phyloP scores from a whole-genome alignment of 2,888 invertebrate species.

The Oscheius sp. region DNA sequence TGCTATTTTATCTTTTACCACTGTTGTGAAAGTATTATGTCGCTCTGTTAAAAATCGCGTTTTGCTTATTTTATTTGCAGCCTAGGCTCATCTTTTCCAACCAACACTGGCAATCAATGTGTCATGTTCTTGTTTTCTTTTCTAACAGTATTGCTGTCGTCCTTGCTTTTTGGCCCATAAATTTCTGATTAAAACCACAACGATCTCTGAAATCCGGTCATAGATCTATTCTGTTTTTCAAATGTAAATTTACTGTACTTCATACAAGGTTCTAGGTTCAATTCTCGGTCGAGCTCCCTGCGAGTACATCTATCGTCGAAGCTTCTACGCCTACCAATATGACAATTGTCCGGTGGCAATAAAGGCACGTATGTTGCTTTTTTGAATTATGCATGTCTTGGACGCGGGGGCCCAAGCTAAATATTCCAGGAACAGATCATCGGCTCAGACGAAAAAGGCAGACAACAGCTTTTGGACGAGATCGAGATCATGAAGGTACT shows the following conservation, averaged over 20 bases:
- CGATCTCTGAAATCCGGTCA: too few species aligned
- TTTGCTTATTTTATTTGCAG: too few species aligned
- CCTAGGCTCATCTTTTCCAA: too few species aligned
- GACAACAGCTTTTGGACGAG: constrained; percentile 27
- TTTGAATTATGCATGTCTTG: background rate
- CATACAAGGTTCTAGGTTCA: constrained; percentile 8
- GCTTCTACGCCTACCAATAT: constrained; percentile 35
- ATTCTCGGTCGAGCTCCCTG: constrained; percentile 35
- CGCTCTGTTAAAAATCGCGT: too few species aligned
- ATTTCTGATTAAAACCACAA: too few species aligned
- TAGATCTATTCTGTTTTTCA: too few species aligned
- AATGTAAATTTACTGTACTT: background rate
- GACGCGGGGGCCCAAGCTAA: background rate
- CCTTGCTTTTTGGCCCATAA: too few species aligned
- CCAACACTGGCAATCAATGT: too few species aligned
- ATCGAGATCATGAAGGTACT: constrained; percentile 36
- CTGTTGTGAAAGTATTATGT: too few species aligned
- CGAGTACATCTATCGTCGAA: constrained; percentile 30
- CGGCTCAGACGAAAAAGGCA: constrained; percentile 28
- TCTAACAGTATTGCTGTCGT: too few species aligned
- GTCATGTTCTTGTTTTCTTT: too few species aligned
- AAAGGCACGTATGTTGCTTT: constrained; percentile 14
- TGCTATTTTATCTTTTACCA: too few species aligned
- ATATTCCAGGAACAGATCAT: constrained; percentile 26
- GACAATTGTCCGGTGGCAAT: constrained; percentile 36